A percentile compares a stretch with the other conserved stretches of the same genome.
Evolutionary conservation across 2,113 vertebrate species (phyloP).

Genomic region (Saguinus midas): DNA sequence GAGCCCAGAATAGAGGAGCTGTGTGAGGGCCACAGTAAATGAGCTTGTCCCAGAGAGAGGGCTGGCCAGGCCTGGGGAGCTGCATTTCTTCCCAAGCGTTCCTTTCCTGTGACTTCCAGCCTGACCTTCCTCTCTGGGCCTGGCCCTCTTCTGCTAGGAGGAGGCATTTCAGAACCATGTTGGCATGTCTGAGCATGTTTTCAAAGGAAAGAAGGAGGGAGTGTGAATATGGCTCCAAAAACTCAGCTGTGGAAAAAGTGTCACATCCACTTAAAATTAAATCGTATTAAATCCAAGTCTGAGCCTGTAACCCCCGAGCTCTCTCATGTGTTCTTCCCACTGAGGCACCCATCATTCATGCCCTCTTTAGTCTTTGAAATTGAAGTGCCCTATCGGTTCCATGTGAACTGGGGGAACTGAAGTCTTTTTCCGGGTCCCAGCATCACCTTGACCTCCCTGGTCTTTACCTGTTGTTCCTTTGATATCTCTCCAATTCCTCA

Average conservation of each 20-base stretch:
- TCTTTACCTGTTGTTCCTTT: background rate
- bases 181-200: background rate
- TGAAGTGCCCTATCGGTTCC: background rate
- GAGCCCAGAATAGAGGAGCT: background rate
- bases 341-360: background rate
- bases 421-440: background rate
- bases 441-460: background rate
- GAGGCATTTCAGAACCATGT: background rate
- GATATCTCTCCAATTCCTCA: background rate
- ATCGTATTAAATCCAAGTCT: background rate
- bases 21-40: background rate
- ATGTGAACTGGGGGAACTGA: background rate
- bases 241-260: background rate
- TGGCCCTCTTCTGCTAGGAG: background rate
- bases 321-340: background rate
- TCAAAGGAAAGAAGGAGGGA: background rate
- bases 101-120: background rate
- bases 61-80: background rate
- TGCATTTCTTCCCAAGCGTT: fast-evolving
- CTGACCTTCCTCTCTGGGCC: fast-evolving
- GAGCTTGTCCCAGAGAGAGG: background rate
- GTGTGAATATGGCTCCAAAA: background rate
- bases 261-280: background rate
- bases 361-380: background rate
- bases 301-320: background rate